Conservation (phyloP, 2,888 invertebrate genomes). For the Aspidiotus rigidus region DNA sequence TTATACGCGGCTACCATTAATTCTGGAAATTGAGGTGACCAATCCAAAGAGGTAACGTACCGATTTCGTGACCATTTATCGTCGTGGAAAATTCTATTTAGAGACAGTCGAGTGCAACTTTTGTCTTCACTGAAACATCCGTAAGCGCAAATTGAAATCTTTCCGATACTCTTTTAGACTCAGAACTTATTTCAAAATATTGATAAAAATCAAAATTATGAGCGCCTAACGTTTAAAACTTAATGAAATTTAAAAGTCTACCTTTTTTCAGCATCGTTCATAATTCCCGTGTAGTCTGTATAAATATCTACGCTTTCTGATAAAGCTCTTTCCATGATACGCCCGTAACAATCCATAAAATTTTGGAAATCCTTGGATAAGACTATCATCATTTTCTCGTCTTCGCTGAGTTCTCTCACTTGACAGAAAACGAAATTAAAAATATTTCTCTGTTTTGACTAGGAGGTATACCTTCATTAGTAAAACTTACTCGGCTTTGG, state of each 20-base stretch:
- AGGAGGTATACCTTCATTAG: not conserved
- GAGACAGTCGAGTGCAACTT: slow-evolving; percentile 73
- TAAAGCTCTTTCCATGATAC: slow-evolving; percentile 87
- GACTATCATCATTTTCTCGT: slow-evolving; percentile 91
- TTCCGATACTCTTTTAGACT: not conserved
- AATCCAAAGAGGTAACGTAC: slow-evolving; percentile 89
- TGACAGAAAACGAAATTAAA: slow-evolving; percentile 28
- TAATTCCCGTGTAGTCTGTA: slow-evolving; percentile 85
- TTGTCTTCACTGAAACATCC: slow-evolving; percentile 68
- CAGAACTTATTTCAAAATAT: no score
- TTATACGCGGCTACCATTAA: slow-evolving; percentile 88
- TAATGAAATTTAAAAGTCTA: slow-evolving; percentile 48
- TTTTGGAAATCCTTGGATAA: slow-evolving; percentile 86
- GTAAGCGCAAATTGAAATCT: not conserved
- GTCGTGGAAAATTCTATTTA: slow-evolving; percentile 83
- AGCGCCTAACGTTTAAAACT: no score
- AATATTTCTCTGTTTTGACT: not conserved
- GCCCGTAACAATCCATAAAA: slow-evolving; percentile 81
- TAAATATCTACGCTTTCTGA: slow-evolving; percentile 90
- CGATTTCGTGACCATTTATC: slow-evolving; percentile 97
- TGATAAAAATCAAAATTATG: no score
- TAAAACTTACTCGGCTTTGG: slow-evolving; percentile 41
- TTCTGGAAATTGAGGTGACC: slow-evolving; percentile 94
- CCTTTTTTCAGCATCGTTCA: slow-evolving; percentile 72
- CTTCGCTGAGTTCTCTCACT: slow-evolving; percentile 86